phyloP scores from a whole-genome alignment of 2,888 invertebrate species.

The Neoascia interrupta region DNA sequence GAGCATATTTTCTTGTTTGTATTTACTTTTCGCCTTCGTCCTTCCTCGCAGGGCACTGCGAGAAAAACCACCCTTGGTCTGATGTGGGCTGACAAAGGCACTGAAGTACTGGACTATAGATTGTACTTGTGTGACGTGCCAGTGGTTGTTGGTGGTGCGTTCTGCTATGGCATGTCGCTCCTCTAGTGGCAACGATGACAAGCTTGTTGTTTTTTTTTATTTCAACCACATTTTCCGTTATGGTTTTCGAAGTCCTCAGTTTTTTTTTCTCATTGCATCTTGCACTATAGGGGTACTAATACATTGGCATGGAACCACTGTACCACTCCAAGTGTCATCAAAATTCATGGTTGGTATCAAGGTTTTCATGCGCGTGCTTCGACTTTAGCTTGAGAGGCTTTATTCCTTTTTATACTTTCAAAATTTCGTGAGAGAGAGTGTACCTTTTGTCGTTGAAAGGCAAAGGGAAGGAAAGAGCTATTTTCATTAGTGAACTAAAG shows the following conservation, averaged over 20 bases:
- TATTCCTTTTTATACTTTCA: conserved; percentile 46
- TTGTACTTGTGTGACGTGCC: conserved; percentile 33
- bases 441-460: background rate
- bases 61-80: conserved; percentile 28
- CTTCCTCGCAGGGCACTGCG: conserved; percentile 21
- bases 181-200: conserved; percentile 40
- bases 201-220: conserved; percentile 60
- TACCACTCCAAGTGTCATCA: conserved; percentile 16
- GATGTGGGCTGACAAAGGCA: conserved; percentile 14
- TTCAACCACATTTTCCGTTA: conserved; percentile 63
- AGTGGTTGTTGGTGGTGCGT: conserved; percentile 14
- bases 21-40: conserved; percentile 24
- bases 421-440: conserved; percentile 3
- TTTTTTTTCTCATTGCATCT: conserved; percentile 32
- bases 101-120: background rate
- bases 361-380: conserved; percentile 65
- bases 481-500: conserved; percentile 9
- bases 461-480: background rate
- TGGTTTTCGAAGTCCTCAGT: conserved; percentile 28
- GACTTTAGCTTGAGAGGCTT: conserved; percentile 62
- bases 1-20: conserved; percentile 68
- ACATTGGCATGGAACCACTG: conserved; percentile 21
- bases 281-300: conserved; percentile 42
- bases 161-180: background rate
- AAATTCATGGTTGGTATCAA: conserved; percentile 41